Evolutionary conservation across 2,113 vertebrate genomes (phyloP), one percentile per base, ranked within the genome.

Genomic region (Spilogale gracilis): DNA sequence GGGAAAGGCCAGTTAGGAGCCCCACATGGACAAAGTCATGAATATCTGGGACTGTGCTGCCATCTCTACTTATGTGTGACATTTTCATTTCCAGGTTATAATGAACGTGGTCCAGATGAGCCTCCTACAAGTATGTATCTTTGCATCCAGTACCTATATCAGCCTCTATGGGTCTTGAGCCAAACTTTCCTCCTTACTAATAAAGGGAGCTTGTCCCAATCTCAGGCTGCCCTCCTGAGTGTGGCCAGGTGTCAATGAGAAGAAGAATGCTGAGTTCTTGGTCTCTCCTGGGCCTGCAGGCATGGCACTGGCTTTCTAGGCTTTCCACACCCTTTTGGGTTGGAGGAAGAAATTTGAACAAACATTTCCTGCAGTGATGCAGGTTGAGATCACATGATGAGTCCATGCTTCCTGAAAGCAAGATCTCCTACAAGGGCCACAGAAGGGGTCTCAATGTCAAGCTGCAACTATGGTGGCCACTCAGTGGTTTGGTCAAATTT

Each of bases 71-170:
- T 69, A 96, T 0, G 1, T 48, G 30, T 67, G 20, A 74, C 61
- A 9, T 30, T 86, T 96, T 97, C 21, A 71, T 96, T 98, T 98
- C 71, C 97, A 99, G 98, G 73, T 93, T 99, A 99, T 81, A 98
- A 98, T 48, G 98, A 98, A 91, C 92, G 0, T 7, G 97, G 97
- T 61, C 96, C 81, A 0, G 74, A 63, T 38, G 61, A 45, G 45
- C n/a, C 67, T 76, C 95, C 97, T 32, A 87, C 96, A 79, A 1
- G 99, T 99, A 98, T 23, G 98, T 98, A 81, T 67, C 78, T 78
- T 96, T 96, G 48, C 17, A 93, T 91, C 32, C n/a, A 52, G 32
- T 13, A 32, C 54, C 60, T 78, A 14, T 52, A 58, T 48, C 65
- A 61, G 9, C 48, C 43, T 87, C 12, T 27, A 1, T 6, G 16